phyloP scores from a whole-genome alignment of 2,113 vertebrate species.

The Pelusios castaneus region DNA sequence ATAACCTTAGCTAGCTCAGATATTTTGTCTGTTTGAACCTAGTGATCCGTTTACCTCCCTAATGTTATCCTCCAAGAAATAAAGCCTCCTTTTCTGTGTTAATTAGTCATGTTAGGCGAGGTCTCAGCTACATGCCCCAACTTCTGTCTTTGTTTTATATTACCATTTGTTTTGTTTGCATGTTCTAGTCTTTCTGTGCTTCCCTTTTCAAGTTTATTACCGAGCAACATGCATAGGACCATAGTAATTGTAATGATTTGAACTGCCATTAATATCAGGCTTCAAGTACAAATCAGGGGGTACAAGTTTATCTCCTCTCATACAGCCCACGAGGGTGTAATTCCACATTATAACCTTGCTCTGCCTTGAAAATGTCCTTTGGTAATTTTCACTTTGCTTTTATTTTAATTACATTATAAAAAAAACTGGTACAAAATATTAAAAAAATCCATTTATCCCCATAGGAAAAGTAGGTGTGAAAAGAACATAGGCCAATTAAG shows the following conservation, averaged over 20 bases:
- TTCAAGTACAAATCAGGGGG: not conserved
- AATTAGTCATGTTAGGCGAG: not conserved
- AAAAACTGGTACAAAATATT: not conserved
- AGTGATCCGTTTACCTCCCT: not conserved
- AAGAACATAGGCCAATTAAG: not conserved
- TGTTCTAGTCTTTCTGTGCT: too few relatives aligned
- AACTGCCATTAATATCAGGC: too few relatives aligned
- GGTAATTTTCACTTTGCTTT: not conserved
- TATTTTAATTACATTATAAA: not conserved
- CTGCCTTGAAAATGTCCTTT: not conserved
- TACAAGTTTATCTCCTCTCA: not conserved
- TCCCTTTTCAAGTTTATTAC: too few relatives aligned
- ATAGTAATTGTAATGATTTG: too few relatives aligned
- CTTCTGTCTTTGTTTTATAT: too few relatives aligned
- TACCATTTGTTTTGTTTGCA: too few relatives aligned
- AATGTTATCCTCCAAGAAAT: not conserved
- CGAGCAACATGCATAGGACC: too few relatives aligned
- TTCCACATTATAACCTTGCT: not conserved
- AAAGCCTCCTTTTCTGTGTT: not conserved
- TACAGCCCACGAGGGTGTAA: not conserved
- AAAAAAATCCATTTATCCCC: not conserved
- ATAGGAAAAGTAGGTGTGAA: not conserved
- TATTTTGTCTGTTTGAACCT: not conserved
- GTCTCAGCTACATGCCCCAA: not conserved
- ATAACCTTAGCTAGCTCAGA: too few relatives aligned